Conservation (phyloP, 2,888 invertebrate genomes). For the Calephelis perditalis region DNA sequence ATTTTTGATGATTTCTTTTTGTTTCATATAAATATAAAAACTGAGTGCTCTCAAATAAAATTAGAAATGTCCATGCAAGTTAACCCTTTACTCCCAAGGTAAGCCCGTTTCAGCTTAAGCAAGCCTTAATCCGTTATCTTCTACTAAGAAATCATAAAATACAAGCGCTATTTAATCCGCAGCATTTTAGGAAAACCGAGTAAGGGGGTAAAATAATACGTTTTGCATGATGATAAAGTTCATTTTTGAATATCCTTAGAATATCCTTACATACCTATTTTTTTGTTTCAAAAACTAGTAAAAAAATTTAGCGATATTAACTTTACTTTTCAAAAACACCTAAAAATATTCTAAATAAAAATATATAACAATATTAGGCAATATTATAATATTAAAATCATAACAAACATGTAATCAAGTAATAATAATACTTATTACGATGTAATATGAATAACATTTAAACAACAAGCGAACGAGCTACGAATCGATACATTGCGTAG, state of each 20-base stretch:
- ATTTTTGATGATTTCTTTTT: too few species aligned
- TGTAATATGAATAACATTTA: not conserved
- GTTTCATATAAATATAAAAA: too few species aligned
- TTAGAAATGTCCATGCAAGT: not conserved
- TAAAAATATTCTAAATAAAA: too few species aligned
- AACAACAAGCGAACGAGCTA: not conserved
- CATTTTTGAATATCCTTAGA: not conserved
- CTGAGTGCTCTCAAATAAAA: too few species aligned
- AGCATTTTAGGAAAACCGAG: not conserved
- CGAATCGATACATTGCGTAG: slow-evolving; percentile 10
- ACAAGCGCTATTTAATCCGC: slow-evolving; percentile 48
- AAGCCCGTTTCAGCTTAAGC: slow-evolving; percentile 61
- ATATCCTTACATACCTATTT: not conserved
- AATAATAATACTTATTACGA: not conserved
- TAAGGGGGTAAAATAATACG: not conserved
- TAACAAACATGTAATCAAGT: too few species aligned
- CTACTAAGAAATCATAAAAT: slow-evolving; percentile 57
- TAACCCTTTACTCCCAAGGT: slow-evolving; percentile 37
- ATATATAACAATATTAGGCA: too few species aligned
- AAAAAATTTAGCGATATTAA: too few species aligned
- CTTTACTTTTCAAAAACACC: too few species aligned
- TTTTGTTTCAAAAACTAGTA: too few species aligned
- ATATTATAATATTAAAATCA: too few species aligned
- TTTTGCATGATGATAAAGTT: not conserved
- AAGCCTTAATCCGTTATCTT: slow-evolving; percentile 64